phyloP scores from a whole-genome alignment of 2,113 vertebrate species.

The Lagopus leucura region DNA sequence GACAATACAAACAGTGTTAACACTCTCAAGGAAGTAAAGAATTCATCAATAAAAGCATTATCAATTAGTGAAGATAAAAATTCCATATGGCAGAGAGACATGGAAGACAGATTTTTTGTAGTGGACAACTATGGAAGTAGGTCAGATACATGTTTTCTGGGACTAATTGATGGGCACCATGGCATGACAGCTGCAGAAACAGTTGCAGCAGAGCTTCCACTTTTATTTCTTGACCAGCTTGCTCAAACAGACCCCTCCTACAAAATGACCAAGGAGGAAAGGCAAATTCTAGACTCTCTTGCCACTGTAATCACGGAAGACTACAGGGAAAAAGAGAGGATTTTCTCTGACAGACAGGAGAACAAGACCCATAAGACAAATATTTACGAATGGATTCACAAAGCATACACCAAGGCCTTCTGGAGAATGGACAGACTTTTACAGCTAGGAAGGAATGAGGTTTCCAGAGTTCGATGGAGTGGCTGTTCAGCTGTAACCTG shows the following conservation, averaged over 20 bases:
- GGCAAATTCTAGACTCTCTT: constrained; percentile 58
- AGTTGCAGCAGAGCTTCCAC: constrained; percentile 67
- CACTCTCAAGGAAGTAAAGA: neutral
- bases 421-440: constrained; percentile 78
- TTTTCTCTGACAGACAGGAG: constrained; percentile 22
- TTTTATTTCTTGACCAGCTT: constrained; percentile 76
- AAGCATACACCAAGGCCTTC: constrained; percentile 71
- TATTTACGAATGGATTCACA: constrained; percentile 51
- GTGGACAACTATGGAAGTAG: constrained; percentile 66
- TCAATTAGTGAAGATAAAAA: constrained; percentile 73
- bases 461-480: constrained; percentile 72
- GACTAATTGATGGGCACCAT: constrained; percentile 68
- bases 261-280: constrained; percentile 47
- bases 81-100: constrained; percentile 52
- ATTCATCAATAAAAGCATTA: constrained; percentile 61
- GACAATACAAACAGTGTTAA: neutral
- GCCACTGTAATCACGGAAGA: constrained; percentile 62
- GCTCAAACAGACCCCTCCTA: constrained; percentile 56
- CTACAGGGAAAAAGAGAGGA: constrained; percentile 42
- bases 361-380: neutral
- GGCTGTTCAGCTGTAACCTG: constrained; percentile 72
- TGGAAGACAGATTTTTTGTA: constrained; percentile 66
- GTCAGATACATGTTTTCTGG: constrained; percentile 71
- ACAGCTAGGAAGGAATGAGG: constrained; percentile 69
- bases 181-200: constrained; percentile 56